Percentiles rank a stretch among this genome's conserved stretches.
Conservation (phyloP, 2,888 invertebrate genomes). For the Euplagia quadripunctaria region DNA sequence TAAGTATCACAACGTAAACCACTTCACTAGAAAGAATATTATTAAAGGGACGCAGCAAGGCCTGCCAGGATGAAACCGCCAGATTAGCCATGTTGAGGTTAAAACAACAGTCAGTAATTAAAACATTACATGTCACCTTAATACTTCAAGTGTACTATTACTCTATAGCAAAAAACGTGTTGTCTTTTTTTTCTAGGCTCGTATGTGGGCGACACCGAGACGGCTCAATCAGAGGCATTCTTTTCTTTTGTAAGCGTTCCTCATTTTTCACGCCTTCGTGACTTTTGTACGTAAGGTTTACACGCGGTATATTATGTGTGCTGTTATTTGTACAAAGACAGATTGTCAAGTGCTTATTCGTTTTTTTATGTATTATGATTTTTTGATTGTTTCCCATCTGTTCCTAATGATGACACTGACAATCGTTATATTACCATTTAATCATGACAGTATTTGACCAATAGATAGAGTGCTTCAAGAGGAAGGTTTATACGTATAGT, state of each 20-base stretch:
- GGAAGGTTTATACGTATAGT: too few species aligned
- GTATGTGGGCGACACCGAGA: constrained; percentile 40
- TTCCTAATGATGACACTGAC: background rate
- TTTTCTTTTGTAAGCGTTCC: constrained; percentile 38
- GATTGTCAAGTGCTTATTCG: background rate
- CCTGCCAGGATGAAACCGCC: too few species aligned
- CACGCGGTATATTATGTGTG: background rate
- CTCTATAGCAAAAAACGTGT: constrained; percentile 26
- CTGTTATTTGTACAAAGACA: background rate
- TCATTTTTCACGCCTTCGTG: constrained; percentile 51
- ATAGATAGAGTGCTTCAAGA: too few species aligned
- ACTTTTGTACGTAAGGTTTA: constrained; percentile 16
- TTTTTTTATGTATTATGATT: too few species aligned
- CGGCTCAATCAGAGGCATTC: constrained; percentile 32
- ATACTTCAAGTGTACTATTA: background rate
- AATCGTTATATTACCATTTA: background rate
- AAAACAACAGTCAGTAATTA: background rate
- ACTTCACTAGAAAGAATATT: too few species aligned
- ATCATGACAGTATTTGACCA: background rate
- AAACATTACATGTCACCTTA: background rate
- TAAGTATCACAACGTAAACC: too few species aligned
- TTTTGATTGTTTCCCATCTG: background rate
- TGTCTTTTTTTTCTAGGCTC: constrained; percentile 24
- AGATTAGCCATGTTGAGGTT: background rate
- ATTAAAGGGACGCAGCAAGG: too few species aligned